Conservation (phyloP, 2,888 invertebrate genomes). For the Mesorhabditis sp. region DNA sequence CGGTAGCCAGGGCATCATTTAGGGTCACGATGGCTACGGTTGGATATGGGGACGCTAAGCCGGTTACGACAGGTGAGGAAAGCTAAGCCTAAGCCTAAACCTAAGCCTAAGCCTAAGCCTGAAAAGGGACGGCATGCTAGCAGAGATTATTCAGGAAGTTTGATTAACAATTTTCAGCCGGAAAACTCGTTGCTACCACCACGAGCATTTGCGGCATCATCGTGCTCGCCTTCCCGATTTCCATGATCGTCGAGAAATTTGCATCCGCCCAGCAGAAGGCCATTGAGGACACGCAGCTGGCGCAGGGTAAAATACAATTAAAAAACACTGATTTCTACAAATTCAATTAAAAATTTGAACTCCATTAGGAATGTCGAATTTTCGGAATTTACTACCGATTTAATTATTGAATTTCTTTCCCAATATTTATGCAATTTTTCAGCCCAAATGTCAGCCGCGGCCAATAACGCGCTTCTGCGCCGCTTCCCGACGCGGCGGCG, state of each 20-base stretch:
- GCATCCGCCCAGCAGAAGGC: constrained; percentile 52
- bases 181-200: constrained; percentile 54
- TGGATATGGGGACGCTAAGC: constrained; percentile 54
- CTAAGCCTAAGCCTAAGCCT: no score
- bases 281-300: constrained; percentile 48
- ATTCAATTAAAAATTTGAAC: background rate
- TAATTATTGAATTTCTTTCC: background rate
- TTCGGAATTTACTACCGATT: background rate
- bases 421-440: constrained; percentile 13
- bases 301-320: constrained; percentile 39
- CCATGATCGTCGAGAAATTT: constrained; percentile 57
- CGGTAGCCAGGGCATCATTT: constrained; percentile 13
- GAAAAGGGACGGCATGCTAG: no score
- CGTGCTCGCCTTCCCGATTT: constrained; percentile 55
- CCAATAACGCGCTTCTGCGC: constrained; percentile 49
- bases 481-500: constrained; percentile 43
- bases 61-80: constrained; percentile 44
- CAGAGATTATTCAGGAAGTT: background rate
- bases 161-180: constrained; percentile 34
- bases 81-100: background rate
- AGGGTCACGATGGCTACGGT: constrained; percentile 49
- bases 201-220: constrained; percentile 55
- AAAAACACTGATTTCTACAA: constrained; percentile 5
- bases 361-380: background rate
- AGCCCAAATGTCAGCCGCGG: constrained; percentile 54